phyloP scores from a whole-genome alignment of 2,113 vertebrate species.

The Psettodes erumei region DNA sequence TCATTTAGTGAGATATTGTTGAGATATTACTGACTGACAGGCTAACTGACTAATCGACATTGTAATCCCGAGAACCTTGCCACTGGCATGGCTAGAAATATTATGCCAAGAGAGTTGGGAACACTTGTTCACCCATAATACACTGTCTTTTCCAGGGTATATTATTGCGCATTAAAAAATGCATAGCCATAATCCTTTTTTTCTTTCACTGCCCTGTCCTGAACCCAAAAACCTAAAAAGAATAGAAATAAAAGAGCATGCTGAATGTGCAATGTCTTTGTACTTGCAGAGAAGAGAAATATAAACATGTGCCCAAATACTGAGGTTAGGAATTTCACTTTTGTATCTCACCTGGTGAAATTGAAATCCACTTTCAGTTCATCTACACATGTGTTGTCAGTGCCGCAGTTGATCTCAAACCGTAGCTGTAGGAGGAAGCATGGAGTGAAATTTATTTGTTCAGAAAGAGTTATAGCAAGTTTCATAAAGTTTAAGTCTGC shows the following conservation, averaged over 20 bases:
- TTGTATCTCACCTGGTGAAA: constrained; percentile 78
- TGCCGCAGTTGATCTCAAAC: constrained; percentile 89
- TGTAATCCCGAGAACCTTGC: neutral
- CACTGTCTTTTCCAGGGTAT: too few relatives aligned
- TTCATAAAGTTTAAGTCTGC: too few relatives aligned
- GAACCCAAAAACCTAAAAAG: neutral
- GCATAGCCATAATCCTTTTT: neutral
- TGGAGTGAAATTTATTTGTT: neutral
- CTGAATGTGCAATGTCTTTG: too few relatives aligned
- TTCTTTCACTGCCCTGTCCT: neutral
- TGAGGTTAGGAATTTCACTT: neutral
- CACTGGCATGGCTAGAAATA: neutral
- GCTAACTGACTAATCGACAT: neutral
- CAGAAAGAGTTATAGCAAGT: neutral
- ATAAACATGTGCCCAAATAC: neutral
- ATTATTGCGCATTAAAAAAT: too few relatives aligned
- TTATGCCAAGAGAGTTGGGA: neutral
- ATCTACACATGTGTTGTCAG: constrained; percentile 83
- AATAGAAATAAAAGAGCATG: too few relatives aligned
- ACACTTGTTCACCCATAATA: too few relatives aligned
- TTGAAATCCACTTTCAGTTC: constrained; percentile 82
- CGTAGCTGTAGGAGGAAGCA: constrained; percentile 76
- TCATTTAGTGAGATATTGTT: too few relatives aligned
- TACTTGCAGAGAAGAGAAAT: neutral
- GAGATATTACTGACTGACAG: neutral